These are phyloP conservation scores for Hymenopus coronatus DNA, from an alignment of 2,888 invertebrate species.

Conservation along the genomic window DNA sequence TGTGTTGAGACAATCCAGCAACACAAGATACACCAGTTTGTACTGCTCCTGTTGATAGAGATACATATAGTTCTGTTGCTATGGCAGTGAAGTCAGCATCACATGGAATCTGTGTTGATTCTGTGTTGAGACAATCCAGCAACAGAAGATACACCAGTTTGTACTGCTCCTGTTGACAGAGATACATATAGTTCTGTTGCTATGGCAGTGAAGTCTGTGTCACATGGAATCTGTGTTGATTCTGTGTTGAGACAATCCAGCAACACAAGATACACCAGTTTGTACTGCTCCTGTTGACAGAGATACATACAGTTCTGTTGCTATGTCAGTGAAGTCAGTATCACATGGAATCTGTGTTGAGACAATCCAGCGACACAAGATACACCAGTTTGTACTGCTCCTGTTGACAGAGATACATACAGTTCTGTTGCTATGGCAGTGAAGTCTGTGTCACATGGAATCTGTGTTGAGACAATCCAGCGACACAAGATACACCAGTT, in stretches of 20 bases:
- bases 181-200: slow-evolving; percentile 40
- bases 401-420: no score
- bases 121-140: slow-evolving; percentile 46
- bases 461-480: no score
- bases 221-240: slow-evolving; percentile 45
- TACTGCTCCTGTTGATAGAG: slow-evolving; percentile 46
- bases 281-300: slow-evolving; percentile 47
- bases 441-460: no score
- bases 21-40: slow-evolving; percentile 48
- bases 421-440: no score
- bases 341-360: no score
- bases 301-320: no score
- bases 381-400: no score
- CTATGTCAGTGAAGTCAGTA: no score
- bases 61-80: slow-evolving; percentile 40
- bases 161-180: slow-evolving; percentile 47
- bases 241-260: slow-evolving; percentile 47
- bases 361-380: no score
- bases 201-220: slow-evolving; percentile 40
- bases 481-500: no score
- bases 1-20: slow-evolving; percentile 47
- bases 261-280: slow-evolving; percentile 48
- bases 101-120: slow-evolving; percentile 45
- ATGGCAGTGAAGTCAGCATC: slow-evolving; percentile 40
- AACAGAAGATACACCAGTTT: slow-evolving; percentile 49